phyloP scores from a whole-genome alignment of 92 coral and sea anemone species.

The Anthopleura xanthogrammica region DNA sequence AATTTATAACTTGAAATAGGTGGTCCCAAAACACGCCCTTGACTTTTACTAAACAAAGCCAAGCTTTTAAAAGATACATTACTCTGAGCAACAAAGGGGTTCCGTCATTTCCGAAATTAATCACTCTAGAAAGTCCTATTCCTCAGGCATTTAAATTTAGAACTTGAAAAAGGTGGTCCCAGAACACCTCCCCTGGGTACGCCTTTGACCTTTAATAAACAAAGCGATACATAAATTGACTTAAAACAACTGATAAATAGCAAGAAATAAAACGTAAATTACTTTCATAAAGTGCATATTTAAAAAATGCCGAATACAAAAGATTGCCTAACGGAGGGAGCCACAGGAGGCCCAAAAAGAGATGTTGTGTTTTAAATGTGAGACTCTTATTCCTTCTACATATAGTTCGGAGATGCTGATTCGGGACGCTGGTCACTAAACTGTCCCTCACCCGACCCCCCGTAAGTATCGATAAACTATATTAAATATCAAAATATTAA shows the following conservation, averaged over 20 bases:
- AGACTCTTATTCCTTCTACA: conserved; percentile 8
- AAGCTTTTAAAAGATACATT: too few relatives aligned
- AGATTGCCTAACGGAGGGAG: background rate
- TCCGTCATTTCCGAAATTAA: background rate
- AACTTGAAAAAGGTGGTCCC: too few relatives aligned
- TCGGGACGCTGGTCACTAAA: conserved; percentile 92
- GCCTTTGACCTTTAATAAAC: too few relatives aligned
- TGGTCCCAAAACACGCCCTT: too few relatives aligned
- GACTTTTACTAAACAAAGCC: background rate
- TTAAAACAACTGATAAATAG: background rate
- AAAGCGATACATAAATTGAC: background rate
- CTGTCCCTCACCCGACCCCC: conserved; percentile 91
- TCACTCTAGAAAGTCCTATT: background rate
- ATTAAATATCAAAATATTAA: background rate
- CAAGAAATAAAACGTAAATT: background rate
- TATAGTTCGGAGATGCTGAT: conserved; percentile 86
- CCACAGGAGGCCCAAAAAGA: conserved; percentile 12
- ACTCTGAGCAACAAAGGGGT: too few relatives aligned
- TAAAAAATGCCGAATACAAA: background rate
- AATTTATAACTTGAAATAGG: background rate
- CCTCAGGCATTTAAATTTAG: too few relatives aligned
- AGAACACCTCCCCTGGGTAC: too few relatives aligned
- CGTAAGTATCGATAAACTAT: conserved; percentile 59
- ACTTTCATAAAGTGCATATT: background rate
- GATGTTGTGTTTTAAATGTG: conserved; percentile 5